These are phyloP conservation scores for Acyrthosiphon pisum DNA, from an alignment of 1,140 invertebrate genomes.

Conservation along the genomic window DNA sequence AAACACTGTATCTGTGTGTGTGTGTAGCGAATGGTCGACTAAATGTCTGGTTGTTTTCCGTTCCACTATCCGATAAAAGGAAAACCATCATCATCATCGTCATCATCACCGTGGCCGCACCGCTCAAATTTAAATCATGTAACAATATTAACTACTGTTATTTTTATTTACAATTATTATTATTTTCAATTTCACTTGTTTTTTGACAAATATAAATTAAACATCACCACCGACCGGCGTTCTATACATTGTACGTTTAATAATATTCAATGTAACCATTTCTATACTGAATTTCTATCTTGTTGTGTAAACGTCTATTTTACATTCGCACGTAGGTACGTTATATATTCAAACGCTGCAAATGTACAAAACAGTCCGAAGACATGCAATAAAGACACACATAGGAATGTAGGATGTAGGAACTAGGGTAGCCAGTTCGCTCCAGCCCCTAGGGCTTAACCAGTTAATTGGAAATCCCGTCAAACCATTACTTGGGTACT, in stretches of 20 bases:
- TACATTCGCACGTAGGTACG: no score
- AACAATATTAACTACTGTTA: neutral
- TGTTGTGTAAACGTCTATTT: neutral
- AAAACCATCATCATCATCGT: neutral
- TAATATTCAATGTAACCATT: neutral
- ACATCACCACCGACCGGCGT: neutral
- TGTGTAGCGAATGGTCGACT: neutral
- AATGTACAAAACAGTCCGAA: no score
- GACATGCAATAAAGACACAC: neutral
- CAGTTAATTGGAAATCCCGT: neutral
- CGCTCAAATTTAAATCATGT: neutral
- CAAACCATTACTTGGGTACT: neutral
- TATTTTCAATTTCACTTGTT: neutral
- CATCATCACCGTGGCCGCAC: neutral
- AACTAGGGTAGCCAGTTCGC: no score
- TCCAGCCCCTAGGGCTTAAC: no score
- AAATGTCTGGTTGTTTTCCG: neutral
- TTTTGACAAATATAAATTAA: slow-evolving; percentile 10
- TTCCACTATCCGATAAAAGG: slow-evolving; percentile 9
- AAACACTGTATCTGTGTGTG: neutral
- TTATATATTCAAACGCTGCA: no score
- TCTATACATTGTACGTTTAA: neutral
- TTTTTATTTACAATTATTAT: neutral
- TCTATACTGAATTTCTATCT: no score
- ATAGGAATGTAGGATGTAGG: neutral